Percentiles rank a stretch among this genome's conserved stretches.
These are phyloP conservation scores for Acanthosepion lycidas DNA, from an alignment of 2,888 invertebrate species.

Conservation along the genomic window DNA sequence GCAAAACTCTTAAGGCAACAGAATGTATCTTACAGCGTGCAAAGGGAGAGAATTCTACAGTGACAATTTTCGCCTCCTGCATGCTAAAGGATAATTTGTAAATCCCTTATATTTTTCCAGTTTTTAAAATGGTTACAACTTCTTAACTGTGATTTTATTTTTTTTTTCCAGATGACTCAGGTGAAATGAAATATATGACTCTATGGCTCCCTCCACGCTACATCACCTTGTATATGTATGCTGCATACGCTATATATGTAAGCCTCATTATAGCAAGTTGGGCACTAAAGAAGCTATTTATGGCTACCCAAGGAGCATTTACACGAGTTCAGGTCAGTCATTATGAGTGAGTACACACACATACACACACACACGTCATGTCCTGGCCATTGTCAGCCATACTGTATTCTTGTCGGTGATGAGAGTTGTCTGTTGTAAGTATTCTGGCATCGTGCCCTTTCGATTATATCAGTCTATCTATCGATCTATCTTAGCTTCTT, in stretches of 20 bases:
- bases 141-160: constrained; percentile 50
- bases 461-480: background rate
- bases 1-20: too few species aligned
- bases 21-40: too few species aligned
- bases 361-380: constrained; percentile 40
- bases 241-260: background rate
- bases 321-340: constrained; percentile 36
- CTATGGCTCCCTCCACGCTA: constrained; percentile 86
- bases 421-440: background rate
- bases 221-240: constrained; percentile 79
- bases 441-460: background rate
- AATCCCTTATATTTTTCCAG: too few species aligned
- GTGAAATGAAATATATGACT: constrained; percentile 79
- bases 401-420: background rate
- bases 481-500: background rate
- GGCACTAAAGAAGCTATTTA: background rate
- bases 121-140: background rate
- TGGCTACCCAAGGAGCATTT: background rate
- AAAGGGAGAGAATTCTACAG: too few species aligned
- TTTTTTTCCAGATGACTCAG: constrained; percentile 66
- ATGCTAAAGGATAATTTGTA: too few species aligned
- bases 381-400: background rate
- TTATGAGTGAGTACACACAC: constrained; percentile 23
- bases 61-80: too few species aligned
- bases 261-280: background rate